Base-by-base conservation (phyloP, 1,140 invertebrate genomes). In the Rhynchophorus ferrugineus region DNA sequence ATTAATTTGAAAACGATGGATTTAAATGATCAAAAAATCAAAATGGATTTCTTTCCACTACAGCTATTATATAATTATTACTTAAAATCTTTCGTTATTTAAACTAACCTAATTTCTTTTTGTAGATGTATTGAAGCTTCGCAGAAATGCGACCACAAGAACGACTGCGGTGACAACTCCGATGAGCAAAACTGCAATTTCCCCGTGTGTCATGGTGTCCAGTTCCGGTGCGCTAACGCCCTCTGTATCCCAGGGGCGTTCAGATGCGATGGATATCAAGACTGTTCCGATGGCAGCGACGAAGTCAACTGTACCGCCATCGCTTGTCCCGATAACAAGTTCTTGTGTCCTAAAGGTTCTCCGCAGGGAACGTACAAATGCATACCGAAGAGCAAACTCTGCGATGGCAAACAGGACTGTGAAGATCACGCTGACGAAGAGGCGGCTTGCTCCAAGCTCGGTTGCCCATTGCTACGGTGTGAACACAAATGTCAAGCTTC, bases 221-320 rank as follows among this genome's bases (percentile, higher is more conserved):
- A 97, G 73, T 98, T 96, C 69, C 79, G 89, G 17, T 98, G 95
- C 73, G 83, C 84, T 33, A 96, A 96, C 69, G 87, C 90, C 3
- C 74, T 94, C 11, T 98, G 95, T 71, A 92, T 98, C 46, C 90
- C 93, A 0, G 77, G 78, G 8, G 81, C 79, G 19, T 91, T 85
- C 69, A 84, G 83, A 56, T 91, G 87, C 71, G 87, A 90, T 58
- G 85, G 86, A 8, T 86, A 87, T 67, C 77, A 81, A 46, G 90
- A 93, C 65, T 94, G 90, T 68, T 76, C 80, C 0, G 93, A 95
- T 62, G 85, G 86, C 20, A 86, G 83, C 6, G 93, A 96, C 67
- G 93, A 97, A 69, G 80, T 81, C 42, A 90, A 91, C 71, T 96
- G 93, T 70, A 89, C 86, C 8, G 78, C 83, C 14, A 87, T 92